A percentile compares a stretch with the other conserved stretches of the same genome.
Evolutionary conservation across 2,888 invertebrate genomes (phyloP).

Genomic region (Eilema sororculum): DNA sequence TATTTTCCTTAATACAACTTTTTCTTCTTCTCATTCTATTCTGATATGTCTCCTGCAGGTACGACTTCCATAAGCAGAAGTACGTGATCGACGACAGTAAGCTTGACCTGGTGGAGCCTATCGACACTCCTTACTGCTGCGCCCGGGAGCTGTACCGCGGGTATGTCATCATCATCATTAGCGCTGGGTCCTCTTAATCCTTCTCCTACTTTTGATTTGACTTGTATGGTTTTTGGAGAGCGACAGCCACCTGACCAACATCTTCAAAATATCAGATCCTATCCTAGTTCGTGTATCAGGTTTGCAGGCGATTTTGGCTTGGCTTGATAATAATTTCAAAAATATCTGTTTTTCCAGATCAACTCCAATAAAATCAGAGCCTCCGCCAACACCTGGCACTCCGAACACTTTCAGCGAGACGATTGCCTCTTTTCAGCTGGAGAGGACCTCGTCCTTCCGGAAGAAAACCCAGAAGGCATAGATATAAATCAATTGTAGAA

Average conservation of each 20-base stretch:
- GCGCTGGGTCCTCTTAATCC: not conserved
- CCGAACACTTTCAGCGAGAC: conserved; percentile 76
- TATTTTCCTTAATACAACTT: too few relatives aligned
- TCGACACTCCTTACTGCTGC: conserved; percentile 91
- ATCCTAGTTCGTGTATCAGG: too few relatives aligned
- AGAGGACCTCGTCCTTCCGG: conserved; percentile 75
- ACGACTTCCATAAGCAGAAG: conserved; percentile 85
- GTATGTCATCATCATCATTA: conserved; percentile 47
- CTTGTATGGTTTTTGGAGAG: too few relatives aligned
- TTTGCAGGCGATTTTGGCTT: too few relatives aligned
- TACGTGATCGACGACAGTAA: conserved; percentile 90
- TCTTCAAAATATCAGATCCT: too few relatives aligned
- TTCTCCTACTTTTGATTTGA: too few relatives aligned
- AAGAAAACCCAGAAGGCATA: conserved; percentile 52
- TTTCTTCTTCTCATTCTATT: too few relatives aligned
- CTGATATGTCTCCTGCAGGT: conserved; percentile 65
- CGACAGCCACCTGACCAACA: too few relatives aligned
- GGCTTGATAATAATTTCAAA: too few relatives aligned
- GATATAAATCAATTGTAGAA: not conserved
- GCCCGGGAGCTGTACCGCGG: conserved; percentile 87
- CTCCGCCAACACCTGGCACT: conserved; percentile 57
- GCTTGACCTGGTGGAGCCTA: conserved; percentile 88
- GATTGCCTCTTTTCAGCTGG: conserved; percentile 71
- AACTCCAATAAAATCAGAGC: conserved; percentile 49
- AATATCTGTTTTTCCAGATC: conserved; percentile 50